Percentiles rank a stretch among this genome's conserved stretches.
phyloP scores from a whole-genome alignment of 1,140 invertebrate species.

The Paraescarpia echinospica region DNA sequence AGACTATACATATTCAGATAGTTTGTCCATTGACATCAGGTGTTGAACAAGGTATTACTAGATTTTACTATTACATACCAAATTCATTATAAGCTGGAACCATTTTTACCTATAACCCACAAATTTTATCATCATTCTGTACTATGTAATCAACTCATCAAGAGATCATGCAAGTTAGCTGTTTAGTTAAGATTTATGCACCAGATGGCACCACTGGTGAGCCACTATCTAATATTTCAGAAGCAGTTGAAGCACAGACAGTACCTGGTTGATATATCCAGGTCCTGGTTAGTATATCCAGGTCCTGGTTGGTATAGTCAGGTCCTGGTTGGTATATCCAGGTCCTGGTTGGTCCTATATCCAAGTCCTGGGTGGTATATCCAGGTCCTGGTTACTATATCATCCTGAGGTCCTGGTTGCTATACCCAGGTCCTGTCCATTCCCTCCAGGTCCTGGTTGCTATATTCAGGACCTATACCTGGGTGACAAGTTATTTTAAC shows the following conservation, averaged over 20 bases:
- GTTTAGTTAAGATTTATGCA: not conserved
- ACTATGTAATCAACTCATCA: not conserved
- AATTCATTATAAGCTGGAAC: not conserved
- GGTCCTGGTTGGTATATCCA: too few relatives aligned
- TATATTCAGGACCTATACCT: too few relatives aligned
- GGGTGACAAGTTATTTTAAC: too few relatives aligned
- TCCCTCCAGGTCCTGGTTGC: too few relatives aligned
- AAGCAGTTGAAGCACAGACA: too few relatives aligned
- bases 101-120: not conserved
- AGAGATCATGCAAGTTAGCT: not conserved
- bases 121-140: not conserved
- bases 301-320: too few relatives aligned
- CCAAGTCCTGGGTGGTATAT: too few relatives aligned
- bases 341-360: too few relatives aligned
- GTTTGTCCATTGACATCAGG: not conserved
- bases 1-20: not conserved
- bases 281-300: slow-evolving; percentile 49
- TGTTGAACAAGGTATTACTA: not conserved
- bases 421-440: too few relatives aligned
- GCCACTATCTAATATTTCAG: not conserved
- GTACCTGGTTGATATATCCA: slow-evolving; percentile 52
- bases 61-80: not conserved
- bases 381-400: too few relatives aligned
- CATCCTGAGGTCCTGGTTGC: too few relatives aligned
- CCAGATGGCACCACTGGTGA: not conserved